Conservation (phyloP, 2,888 invertebrate genomes). For the Netelia melanura region DNA sequence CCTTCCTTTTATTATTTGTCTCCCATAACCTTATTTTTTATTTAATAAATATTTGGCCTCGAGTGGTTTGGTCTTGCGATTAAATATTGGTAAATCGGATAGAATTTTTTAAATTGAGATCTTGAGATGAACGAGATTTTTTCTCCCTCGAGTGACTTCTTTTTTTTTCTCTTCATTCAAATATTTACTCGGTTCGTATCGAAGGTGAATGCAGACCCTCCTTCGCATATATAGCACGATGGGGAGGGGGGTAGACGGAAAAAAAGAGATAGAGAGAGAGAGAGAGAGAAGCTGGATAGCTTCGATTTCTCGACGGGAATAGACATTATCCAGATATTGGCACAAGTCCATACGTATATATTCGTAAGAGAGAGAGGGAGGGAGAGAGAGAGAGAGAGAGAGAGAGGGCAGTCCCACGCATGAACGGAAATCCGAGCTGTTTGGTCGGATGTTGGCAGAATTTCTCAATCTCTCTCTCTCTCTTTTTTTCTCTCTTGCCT, state of each 20-base stretch:
- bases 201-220: conserved; percentile 38
- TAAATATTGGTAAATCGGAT: not conserved
- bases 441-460: conserved; percentile 36
- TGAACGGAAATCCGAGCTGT: conserved; percentile 67
- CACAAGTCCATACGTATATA: conserved; percentile 69
- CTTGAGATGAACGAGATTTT: not conserved
- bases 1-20: too few relatives aligned
- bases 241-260: not conserved
- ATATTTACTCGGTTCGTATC: conserved; percentile 31
- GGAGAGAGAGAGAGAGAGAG: too few relatives aligned
- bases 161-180: conserved; percentile 26
- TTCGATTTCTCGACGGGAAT: conserved; percentile 67
- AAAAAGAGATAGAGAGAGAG: not conserved
- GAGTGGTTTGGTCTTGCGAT: not conserved
- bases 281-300: conserved; percentile 25
- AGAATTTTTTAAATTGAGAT: not conserved
- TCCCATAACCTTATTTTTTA: too few relatives aligned
- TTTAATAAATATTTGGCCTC: too few relatives aligned
- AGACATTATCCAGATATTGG: conserved; percentile 73
- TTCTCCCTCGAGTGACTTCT: not conserved
- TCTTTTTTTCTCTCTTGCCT: conserved; percentile 16
- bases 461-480: conserved; percentile 11
- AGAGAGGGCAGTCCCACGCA: conserved; percentile 62
- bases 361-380: not conserved
- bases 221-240: not conserved